Base-by-base conservation (phyloP, 2,888 invertebrate species). In the Hypselothyrea guttata region DNA sequence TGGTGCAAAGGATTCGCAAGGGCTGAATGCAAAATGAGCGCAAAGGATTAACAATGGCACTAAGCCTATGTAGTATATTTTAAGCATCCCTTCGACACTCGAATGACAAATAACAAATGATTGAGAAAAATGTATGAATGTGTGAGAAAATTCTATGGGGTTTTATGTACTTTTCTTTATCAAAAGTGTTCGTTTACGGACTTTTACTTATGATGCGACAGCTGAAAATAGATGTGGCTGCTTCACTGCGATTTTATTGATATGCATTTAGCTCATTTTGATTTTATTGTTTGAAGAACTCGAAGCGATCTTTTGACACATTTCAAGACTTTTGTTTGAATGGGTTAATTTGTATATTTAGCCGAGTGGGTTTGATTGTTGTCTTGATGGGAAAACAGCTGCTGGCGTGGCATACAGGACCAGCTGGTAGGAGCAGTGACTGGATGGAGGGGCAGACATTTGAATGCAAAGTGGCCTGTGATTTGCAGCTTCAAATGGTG, bases 271-370 rank as follows among this genome's bases (percentile, higher is more conserved):
- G 62, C 65, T 75, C 67, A 75, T 77, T 74, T 57, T n/a, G 67
- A 13, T 38, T 58, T 41, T 48, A 62, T 81, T 81, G 77, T 84
- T 63, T 65, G 65, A 27, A 57, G 46, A n/a, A 27, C 33, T 12
- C 12, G n/a, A n/a, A n/a, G n/a, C n/a, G 37, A 38, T 58, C 71
- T 63, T 67, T 70, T 85, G 67, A 84, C 84, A 79, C 84, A 72
- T 75, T 65, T 58, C 51, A 70, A 70, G 57, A 56, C 58, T 46
- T 48, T 78, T 84, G 74, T 75, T 68, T 65, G 74, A 77, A 77
- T 68, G 86, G 84, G 84, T 82, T 82, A 86, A 82, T 82, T 82
- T 82, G 81, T 86, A 71, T 84, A 77, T 76, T 81, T 86, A 82
- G 67, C 63, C 47, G 65, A 59, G 45, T 33, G 47, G 38, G 38